Evolutionary conservation across 23 tunicate species (phyloP).

Genomic region (Halocynthia roretzi): DNA sequence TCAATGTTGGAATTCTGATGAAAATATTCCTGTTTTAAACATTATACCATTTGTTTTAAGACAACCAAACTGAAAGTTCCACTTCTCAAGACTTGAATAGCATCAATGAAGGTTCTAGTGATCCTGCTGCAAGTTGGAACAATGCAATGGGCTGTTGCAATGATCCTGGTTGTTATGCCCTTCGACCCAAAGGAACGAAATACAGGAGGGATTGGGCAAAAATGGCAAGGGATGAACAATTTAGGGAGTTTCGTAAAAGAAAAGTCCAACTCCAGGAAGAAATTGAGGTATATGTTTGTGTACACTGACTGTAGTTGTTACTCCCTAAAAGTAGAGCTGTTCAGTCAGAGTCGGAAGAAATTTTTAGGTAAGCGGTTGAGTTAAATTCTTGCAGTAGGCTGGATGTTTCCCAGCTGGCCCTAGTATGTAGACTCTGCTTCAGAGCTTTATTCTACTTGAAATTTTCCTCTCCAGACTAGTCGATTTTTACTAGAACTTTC

Average conservation of each 20-base stretch:
- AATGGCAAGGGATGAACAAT: not conserved
- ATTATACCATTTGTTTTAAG: too few species aligned
- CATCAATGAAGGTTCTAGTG: not conserved
- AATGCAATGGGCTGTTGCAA: conserved; percentile 34
- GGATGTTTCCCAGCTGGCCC: too few species aligned
- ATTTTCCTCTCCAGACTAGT: too few species aligned
- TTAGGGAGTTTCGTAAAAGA: not conserved
- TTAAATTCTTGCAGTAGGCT: too few species aligned
- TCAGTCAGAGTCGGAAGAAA: not conserved
- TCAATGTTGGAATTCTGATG: not conserved
- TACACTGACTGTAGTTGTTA: too few species aligned
- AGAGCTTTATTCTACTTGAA: too few species aligned
- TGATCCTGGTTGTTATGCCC: conserved; percentile 24
- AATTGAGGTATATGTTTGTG: conserved; percentile 5
- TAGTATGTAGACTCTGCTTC: too few species aligned
- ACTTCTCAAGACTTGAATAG: not conserved
- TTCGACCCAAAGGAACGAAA: not conserved
- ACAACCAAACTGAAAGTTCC: not conserved
- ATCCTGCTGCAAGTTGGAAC: conserved; percentile 9
- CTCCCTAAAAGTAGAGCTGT: too few species aligned
- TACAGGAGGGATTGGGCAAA: not conserved
- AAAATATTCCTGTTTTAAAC: not conserved
- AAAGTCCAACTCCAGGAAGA: not conserved
- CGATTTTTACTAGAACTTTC: too few species aligned
- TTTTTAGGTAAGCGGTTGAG: too few species aligned